Evolutionary conservation across 2,113 vertebrate genomes (phyloP), one percentile per base, ranked within the genome.

Genomic region (Psettodes erumei): DNA sequence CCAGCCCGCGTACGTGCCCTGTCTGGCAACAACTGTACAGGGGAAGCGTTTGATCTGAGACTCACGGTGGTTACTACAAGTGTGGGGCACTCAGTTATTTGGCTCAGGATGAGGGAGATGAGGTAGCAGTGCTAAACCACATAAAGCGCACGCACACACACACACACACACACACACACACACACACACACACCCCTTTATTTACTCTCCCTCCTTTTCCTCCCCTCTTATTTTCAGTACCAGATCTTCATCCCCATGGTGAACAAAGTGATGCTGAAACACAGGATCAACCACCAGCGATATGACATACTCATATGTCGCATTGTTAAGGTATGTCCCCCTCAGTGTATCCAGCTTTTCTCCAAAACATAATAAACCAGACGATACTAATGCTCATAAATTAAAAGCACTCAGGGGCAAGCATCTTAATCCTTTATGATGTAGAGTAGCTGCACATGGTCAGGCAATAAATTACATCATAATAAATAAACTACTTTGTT

Each of bases 171-270:
- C 37, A 43, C 54, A 38, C 25, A 18, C 9, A 30, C 27, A 67
- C 43, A 11, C 37, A 43, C 54, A 38, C 25, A 18, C 9, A 30
- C 27, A 67, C 43, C 71, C 79, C 79, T 83, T 85, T 86, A 83
- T 84, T 86, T 73, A 79, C 79, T 54, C 37, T 43, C 5, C 47
- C 67, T 61, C 37, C n/a, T n/a, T n/a, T n/a, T n/a, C n/a, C 18
- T 68, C 56, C 50, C 40, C 85, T 66, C 13, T 23, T 70, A 91
- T 72, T 88, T 82, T n/a, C 81, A 99, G 98, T 99, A 98, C 86
- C 98, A 99, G 70, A 99, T 99, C 87, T 99, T 99, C 87, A 99
- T 99, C 65, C 98, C 98, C 0, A 99, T 99, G 98, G 98, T 99
- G 87, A 99, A 99, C 86, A 99, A 99, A 91, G 97, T 99, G 45